Conservation (phyloP, 2,888 invertebrate species). For the Tridacna gigas region DNA sequence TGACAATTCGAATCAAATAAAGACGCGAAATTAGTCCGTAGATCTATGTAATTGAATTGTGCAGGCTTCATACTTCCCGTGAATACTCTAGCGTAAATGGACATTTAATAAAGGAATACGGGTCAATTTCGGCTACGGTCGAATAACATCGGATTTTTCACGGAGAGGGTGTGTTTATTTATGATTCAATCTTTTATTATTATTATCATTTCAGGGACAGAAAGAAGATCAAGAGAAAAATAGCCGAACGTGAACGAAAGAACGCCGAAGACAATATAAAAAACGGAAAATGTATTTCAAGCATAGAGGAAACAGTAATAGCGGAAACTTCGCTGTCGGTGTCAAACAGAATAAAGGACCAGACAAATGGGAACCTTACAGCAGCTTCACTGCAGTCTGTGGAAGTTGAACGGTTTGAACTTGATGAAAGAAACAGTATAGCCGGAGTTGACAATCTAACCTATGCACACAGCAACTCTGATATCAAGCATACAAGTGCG, state of each 20-base stretch:
- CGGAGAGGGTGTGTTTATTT: too few species aligned
- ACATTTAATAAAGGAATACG: too few species aligned
- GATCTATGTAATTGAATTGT: too few species aligned
- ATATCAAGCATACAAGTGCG: constrained; percentile 32
- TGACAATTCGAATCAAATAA: too few species aligned
- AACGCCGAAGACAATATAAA: constrained; percentile 31
- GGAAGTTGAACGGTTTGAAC: not conserved
- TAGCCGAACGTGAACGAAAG: constrained; percentile 51
- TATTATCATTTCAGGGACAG: constrained; percentile 63
- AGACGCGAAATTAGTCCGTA: too few species aligned
- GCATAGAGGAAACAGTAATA: constrained; percentile 39
- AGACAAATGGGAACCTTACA: not conserved
- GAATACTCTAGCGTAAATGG: too few species aligned
- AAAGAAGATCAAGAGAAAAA: constrained; percentile 61
- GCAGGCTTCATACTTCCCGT: too few species aligned
- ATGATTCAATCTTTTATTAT: not conserved
- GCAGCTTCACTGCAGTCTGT: not conserved
- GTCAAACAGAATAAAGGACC: not conserved
- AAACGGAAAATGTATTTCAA: not conserved
- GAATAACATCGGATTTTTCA: too few species aligned
- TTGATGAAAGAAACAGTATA: not conserved
- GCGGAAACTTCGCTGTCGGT: not conserved
- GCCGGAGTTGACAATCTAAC: constrained; percentile 58
- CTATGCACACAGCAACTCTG: constrained; percentile 45
- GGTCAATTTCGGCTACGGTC: too few species aligned